Evolutionary conservation across 2,797 vertebrate species (phyloP).

Genomic region (Spheniscus humboldti): DNA sequence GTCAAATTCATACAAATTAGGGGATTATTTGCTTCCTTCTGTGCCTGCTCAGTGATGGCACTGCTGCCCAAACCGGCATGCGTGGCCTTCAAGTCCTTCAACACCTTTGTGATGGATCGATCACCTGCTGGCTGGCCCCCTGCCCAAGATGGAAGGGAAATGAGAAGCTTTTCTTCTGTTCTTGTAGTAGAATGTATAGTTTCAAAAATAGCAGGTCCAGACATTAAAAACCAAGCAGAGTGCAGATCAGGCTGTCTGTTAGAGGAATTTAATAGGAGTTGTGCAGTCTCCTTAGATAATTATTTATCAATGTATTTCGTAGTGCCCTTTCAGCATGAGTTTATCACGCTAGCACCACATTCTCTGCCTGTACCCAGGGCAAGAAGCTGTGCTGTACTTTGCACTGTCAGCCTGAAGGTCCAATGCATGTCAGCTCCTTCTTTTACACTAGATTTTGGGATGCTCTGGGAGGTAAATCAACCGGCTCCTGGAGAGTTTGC

Average conservation of each 20-base stretch:
- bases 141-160: not conserved
- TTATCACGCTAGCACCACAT: not conserved
- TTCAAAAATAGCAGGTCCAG: not conserved
- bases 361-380: not conserved
- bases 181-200: not conserved
- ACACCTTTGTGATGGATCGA: not conserved
- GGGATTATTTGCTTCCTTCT: not conserved
- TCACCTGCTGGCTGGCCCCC: rapidly evolving
- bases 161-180: not conserved
- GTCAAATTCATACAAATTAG: not conserved
- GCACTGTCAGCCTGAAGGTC: not conserved
- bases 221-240: not conserved
- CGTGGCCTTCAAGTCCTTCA: not conserved
- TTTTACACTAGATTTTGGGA: not conserved
- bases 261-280: not conserved
- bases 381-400: not conserved
- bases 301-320: not conserved
- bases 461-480: not conserved
- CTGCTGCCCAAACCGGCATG: not conserved
- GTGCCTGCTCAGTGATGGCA: not conserved
- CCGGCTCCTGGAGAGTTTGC: not conserved
- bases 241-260: not conserved
- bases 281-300: not conserved
- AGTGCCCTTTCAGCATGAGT: not conserved
- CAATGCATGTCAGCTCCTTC: rapidly evolving